A percentile compares a stretch with the other conserved stretches of the same genome.
Conservation (phyloP, 2,113 vertebrate species). For the Xenopus laevis region DNA sequence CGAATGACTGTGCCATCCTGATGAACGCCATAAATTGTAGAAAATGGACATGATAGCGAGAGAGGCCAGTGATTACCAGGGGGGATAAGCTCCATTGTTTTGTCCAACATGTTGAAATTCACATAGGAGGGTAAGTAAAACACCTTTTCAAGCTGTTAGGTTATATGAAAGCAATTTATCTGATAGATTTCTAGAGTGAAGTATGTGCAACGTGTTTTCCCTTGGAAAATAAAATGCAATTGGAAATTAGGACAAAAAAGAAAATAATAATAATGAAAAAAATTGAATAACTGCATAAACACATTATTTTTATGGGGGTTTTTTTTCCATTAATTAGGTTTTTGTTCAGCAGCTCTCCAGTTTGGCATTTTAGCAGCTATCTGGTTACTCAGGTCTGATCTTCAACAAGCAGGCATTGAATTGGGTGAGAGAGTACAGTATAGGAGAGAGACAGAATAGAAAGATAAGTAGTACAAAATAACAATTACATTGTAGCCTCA, state of each 20-base stretch:
- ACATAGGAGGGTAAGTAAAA: neutral
- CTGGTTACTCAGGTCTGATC: too few species aligned
- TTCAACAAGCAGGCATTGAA: too few species aligned
- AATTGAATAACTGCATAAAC: too few species aligned
- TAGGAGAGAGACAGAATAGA: too few species aligned
- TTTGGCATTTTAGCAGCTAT: too few species aligned
- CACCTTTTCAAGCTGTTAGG: neutral
- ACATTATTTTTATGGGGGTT: too few species aligned
- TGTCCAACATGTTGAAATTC: neutral
- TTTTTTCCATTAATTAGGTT: too few species aligned
- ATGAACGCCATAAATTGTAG: constrained; percentile 14
- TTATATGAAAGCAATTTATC: neutral
- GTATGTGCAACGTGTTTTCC: constrained; percentile 10
- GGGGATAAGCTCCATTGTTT: neutral
- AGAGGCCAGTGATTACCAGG: neutral
- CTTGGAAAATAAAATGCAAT: neutral
- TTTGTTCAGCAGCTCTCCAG: too few species aligned
- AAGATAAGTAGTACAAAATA: too few species aligned
- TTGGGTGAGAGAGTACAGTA: too few species aligned
- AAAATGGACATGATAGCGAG: constrained; percentile 1
- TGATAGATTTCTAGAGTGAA: neutral
- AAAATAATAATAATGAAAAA: too few species aligned
- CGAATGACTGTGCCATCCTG: neutral
- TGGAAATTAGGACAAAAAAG: neutral
- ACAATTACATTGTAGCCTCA: too few species aligned